A percentile compares a stretch with the other conserved stretches of the same genome.
These are phyloP conservation scores for Phoxinus phoxinus DNA, from an alignment of 2,113 vertebrate genomes.

Conservation along the genomic window DNA sequence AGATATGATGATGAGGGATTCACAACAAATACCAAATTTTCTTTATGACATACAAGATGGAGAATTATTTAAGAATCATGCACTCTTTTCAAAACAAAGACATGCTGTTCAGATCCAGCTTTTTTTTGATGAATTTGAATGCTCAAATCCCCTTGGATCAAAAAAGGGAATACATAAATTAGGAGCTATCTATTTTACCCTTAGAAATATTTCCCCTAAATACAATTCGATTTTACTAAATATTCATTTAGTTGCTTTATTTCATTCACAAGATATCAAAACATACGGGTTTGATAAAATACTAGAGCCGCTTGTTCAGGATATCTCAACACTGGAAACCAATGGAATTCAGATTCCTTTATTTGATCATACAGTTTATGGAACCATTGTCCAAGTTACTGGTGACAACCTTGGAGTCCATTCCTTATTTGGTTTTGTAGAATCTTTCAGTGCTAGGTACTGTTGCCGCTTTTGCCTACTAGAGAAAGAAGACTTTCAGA, in stretches of 20 bases:
- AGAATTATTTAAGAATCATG: slow-evolving; percentile 42
- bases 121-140: slow-evolving; percentile 1
- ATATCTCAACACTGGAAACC: slow-evolving; percentile 36
- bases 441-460: neutral
- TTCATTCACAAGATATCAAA: slow-evolving; percentile 3
- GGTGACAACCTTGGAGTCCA: neutral
- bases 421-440: neutral
- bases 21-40: slow-evolving; percentile 4
- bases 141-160: slow-evolving; percentile 1
- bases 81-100: slow-evolving; percentile 47
- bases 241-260: neutral
- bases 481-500: neutral
- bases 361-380: slow-evolving; percentile 22
- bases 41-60: slow-evolving; percentile 47
- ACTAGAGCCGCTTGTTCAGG: slow-evolving; percentile 19
- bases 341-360: slow-evolving; percentile 32
- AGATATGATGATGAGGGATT: slow-evolving; percentile 37
- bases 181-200: slow-evolving; percentile 5
- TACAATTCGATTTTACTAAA: neutral
- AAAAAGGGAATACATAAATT: neutral
- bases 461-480: neutral
- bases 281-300: slow-evolving; percentile 26
- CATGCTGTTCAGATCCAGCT: slow-evolving; percentile 46
- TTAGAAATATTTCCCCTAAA: neutral
- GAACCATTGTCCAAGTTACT: slow-evolving; percentile 50